Base-by-base conservation (phyloP, 1,140 invertebrate genomes). In the Samia ricini region DNA sequence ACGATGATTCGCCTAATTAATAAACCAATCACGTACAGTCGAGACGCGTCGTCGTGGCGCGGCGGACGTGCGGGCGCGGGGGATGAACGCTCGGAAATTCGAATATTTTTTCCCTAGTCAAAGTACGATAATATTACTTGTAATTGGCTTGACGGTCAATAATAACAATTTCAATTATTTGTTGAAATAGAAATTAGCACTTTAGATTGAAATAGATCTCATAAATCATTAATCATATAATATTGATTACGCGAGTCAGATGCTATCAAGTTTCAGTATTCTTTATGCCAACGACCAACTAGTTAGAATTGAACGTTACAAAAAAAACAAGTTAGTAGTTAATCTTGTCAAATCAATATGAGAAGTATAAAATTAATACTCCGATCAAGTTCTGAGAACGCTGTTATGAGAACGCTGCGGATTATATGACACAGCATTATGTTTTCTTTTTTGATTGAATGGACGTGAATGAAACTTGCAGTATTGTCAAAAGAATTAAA, bases 11-110 rank as follows among this genome's bases (percentile, higher is more conserved):
- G 88, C 80, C 83, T 90, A 90, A 90, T 90, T 90, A 89, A 88
- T 89, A 90, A 90, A 89, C 88, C 88, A 90, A 90, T 90, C 88
- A 90, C 88, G 88, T 89, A 88, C 88, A 85, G 78, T 88, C 81
- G 81, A 82, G 88, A 86, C 85, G 85, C 85, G 86, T 83, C 86
- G 80, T 79, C 84, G 85, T 83, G 77, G 87, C 81, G 85, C 83
- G 85, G 81, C 83, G 83, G 85, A 85, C 85, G 83, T 83, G 88
- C 88, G 88, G 85, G 83, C 77, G 79, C 81, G 83, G 87, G 87
- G 87, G 87, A 89, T 89, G 87, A 85, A 87, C 80, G 85, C 66
- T 86, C 74, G 82, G 85, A 88, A 84, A 88, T 90, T 88, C 88
- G 85, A 88, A 89, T 88, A 81, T 88, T 88, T 90, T 90, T 90